phyloP scores from a whole-genome alignment of 2,888 invertebrate genomes.

The Polyploca ridens region DNA sequence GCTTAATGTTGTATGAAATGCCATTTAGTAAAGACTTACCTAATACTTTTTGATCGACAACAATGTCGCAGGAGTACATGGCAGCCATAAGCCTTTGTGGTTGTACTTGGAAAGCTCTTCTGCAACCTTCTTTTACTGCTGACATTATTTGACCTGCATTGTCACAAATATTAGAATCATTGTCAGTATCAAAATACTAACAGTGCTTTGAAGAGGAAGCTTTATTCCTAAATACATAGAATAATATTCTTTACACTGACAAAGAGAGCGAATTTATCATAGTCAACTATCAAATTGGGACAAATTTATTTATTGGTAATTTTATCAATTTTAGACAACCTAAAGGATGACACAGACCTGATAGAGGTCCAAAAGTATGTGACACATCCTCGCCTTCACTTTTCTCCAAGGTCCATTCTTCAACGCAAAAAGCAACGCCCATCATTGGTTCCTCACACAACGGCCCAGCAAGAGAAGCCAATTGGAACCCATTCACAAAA shows the following conservation, averaged over 20 bases:
- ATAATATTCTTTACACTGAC: too few species aligned
- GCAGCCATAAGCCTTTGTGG: constrained; percentile 97
- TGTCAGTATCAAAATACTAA: background rate
- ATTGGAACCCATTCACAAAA: constrained; percentile 94
- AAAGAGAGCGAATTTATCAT: too few species aligned
- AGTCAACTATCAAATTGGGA: background rate
- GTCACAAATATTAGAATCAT: constrained; percentile 8
- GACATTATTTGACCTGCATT: constrained; percentile 93
- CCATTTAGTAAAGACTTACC: constrained; percentile 85
- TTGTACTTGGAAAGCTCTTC: constrained; percentile 94
- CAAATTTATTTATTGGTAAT: background rate
- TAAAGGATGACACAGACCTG: constrained; percentile 66
- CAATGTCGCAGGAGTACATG: constrained; percentile 94
- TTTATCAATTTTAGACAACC: background rate
- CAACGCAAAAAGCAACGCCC: constrained; percentile 96
- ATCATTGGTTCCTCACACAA: constrained; percentile 98
- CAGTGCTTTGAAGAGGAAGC: too few species aligned
- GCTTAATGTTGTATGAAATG: background rate
- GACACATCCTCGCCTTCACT: constrained; percentile 66
- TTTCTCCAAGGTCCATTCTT: constrained; percentile 89
- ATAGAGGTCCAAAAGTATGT: constrained; percentile 80
- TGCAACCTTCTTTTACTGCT: constrained; percentile 94
- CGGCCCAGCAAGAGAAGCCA: constrained; percentile 95
- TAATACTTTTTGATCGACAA: constrained; percentile 93
- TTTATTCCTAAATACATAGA: too few species aligned